Evolutionary conservation across 2,113 vertebrate species (phyloP).

Genomic region (Gnathonemus echidnorhynchus): DNA sequence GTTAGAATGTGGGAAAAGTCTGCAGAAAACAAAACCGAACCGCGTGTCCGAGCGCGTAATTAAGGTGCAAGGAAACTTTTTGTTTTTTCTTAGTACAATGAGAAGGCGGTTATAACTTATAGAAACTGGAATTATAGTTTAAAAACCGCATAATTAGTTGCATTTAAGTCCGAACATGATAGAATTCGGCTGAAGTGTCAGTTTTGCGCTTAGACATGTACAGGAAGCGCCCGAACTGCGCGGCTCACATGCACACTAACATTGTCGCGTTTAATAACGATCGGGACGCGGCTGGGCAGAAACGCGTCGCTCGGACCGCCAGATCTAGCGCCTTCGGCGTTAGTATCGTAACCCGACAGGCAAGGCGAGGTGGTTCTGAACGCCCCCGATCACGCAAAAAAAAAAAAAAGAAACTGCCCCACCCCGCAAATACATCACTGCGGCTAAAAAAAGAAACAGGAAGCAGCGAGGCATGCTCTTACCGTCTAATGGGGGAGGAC

Average conservation of each 20-base stretch:
- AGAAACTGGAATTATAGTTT: background rate
- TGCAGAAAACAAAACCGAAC: background rate
- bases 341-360: background rate
- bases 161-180: background rate
- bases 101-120: background rate
- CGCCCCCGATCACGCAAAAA: background rate
- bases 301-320: background rate
- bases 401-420: background rate
- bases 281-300: background rate
- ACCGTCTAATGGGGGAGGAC: constrained; percentile 20
- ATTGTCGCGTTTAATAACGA: background rate
- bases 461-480: constrained; percentile 46
- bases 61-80: background rate
- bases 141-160: background rate
- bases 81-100: background rate
- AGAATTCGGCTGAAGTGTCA: background rate
- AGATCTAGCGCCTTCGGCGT: too few relatives aligned
- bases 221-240: background rate
- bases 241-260: background rate
- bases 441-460: constrained; percentile 54
- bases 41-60: background rate
- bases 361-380: background rate
- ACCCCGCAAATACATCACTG: constrained; percentile 36
- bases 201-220: background rate
- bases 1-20: background rate